Evolutionary conservation across 2,888 invertebrate genomes (phyloP), one percentile per base, ranked within the genome.

Genomic region (Priocnemis perturbator): DNA sequence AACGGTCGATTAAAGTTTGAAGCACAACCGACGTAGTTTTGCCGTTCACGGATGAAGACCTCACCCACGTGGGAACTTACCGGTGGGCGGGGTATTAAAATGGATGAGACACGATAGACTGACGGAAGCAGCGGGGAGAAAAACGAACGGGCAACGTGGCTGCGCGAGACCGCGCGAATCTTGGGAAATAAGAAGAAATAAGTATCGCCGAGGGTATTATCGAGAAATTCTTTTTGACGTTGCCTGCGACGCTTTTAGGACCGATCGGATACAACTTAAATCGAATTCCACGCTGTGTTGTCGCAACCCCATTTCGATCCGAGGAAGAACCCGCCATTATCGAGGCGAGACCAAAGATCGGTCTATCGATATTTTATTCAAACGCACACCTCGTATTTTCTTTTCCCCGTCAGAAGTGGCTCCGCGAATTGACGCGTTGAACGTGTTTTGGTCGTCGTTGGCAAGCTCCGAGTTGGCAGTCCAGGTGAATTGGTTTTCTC

Each of bases 81-180:
- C 37, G 37, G 37, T 9, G 74, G 70, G 64, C 67, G 47, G 30
- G 37, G 62, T 71, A 79, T 79, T 78, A 79, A 78, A 78, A 79
- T 78, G 77, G 69, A 74, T 74, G 77, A 78, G 77, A 69, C 59
- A 64, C 53, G 55, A 58, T 15, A 26, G 20, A n/a, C 21, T 37
- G 60, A 59, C 26, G 53, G 57, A 61, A 52, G 37, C 56, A 57
- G 66, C 44, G 20, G 17, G 9, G 37, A 14, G 55, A 1, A 26
- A 37, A 44, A 21, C 50, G 7, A 37, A 37, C 37, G 37, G 14
- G 14, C 1, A 11, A 1, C 7, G 7, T 11, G 11, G 7, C 37
- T 26, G 37, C 37, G 2, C 37, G 7, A 37, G 37, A 37, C 37
- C 4, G 37, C 14, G 37, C 30, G 19, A 47, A 55, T 9, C 19